A percentile compares a stretch with the other conserved stretches of the same genome.
Evolutionary conservation across 1,140 invertebrate species (phyloP).

Genomic region (Ganaspis sp.): DNA sequence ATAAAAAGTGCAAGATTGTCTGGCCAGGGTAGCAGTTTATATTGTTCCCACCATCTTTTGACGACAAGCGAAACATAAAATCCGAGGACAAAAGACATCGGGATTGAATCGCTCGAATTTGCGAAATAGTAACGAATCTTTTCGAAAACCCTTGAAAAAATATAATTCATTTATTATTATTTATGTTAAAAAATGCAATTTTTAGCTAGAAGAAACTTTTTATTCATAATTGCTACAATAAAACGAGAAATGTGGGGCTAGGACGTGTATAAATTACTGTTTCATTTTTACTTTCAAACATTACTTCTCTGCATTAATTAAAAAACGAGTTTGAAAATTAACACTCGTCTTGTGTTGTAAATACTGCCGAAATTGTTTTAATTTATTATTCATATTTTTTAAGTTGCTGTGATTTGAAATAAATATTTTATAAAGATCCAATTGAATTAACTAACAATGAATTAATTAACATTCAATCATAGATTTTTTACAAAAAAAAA

Average conservation of each 20-base stretch:
- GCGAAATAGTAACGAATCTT: slow-evolving; percentile 87
- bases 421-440: too few relatives aligned
- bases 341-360: too few relatives aligned
- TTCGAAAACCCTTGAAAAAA: slow-evolving; percentile 86
- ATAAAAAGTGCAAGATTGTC: slow-evolving; percentile 93
- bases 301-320: background rate
- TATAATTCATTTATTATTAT: slow-evolving; percentile 42
- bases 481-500: too few relatives aligned
- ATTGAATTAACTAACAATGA: too few relatives aligned
- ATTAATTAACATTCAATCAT: too few relatives aligned
- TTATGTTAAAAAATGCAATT: background rate
- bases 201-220: slow-evolving; percentile 8
- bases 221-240: background rate
- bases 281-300: background rate
- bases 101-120: slow-evolving; percentile 89
- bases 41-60: slow-evolving; percentile 95
- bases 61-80: slow-evolving; percentile 95
- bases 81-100: slow-evolving; percentile 95
- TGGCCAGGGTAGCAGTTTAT: slow-evolving; percentile 92
- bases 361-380: too few relatives aligned
- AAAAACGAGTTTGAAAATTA: background rate
- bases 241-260: background rate
- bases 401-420: too few relatives aligned
- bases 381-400: too few relatives aligned
- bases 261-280: background rate